phyloP scores from a whole-genome alignment of 2,113 vertebrate species.

The Saccopteryx leptura region DNA sequence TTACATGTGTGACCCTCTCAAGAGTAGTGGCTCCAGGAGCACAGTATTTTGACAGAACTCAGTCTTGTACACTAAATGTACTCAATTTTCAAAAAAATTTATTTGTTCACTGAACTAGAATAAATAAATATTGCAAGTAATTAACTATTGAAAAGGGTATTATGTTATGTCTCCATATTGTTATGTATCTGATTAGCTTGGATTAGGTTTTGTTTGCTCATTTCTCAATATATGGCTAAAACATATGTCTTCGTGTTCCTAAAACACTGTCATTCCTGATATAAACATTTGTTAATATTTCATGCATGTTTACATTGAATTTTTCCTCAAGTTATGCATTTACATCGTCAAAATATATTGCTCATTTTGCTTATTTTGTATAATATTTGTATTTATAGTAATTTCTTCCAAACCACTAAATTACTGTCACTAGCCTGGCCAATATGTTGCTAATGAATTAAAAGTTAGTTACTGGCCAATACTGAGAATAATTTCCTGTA shows the following conservation, averaged over 20 bases:
- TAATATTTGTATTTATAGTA: neutral
- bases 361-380: constrained; percentile 1
- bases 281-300: neutral
- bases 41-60: neutral
- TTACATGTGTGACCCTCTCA: neutral
- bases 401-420: constrained; percentile 3
- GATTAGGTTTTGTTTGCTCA: neutral
- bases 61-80: neutral
- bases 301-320: neutral
- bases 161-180: neutral
- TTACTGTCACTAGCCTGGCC: neutral
- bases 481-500: neutral
- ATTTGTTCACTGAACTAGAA: constrained; percentile 36
- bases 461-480: constrained; percentile 21
- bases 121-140: neutral
- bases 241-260: neutral
- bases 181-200: neutral
- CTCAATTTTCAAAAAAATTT: neutral
- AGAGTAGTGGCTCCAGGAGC: neutral
- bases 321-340: neutral
- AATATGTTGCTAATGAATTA: constrained; percentile 23
- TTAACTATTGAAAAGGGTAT: neutral
- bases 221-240: neutral
- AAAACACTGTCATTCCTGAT: neutral
- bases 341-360: neutral